These are phyloP conservation scores for Cromileptes altivelis DNA, from an alignment of 2,113 vertebrate species.

Conservation along the genomic window DNA sequence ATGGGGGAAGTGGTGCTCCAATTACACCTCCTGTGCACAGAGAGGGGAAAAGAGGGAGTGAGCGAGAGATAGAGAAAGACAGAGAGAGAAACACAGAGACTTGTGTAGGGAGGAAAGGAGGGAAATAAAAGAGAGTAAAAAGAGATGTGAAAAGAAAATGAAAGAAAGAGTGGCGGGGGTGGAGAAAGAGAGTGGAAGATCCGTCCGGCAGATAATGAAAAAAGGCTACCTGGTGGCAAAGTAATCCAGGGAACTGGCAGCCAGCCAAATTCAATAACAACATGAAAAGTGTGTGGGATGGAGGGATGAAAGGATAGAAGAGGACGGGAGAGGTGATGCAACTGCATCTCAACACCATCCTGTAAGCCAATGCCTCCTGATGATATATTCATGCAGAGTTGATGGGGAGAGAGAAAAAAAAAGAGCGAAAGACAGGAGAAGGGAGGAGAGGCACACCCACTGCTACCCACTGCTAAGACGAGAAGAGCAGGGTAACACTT, in stretches of 20 bases:
- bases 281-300: constrained; percentile 76
- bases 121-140: constrained; percentile 38
- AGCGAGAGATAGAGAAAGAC: constrained; percentile 35
- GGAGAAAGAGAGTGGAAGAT: constrained; percentile 71
- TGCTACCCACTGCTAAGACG: neutral
- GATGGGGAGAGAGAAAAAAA: constrained; percentile 38
- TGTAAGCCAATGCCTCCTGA: constrained; percentile 71
- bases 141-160: constrained; percentile 63
- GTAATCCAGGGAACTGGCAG: constrained; percentile 81
- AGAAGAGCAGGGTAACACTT: neutral
- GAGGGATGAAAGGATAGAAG: constrained; percentile 74
- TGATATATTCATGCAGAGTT: constrained; percentile 75
- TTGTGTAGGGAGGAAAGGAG: constrained; percentile 31
- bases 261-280: constrained; percentile 80
- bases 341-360: constrained; percentile 81
- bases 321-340: constrained; percentile 78
- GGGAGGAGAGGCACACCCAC: constrained; percentile 21
- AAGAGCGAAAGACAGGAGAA: neutral
- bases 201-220: constrained; percentile 76
- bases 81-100: constrained; percentile 28
- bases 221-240: constrained; percentile 77
- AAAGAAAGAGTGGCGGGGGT: constrained; percentile 58
- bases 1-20: constrained; percentile 76
- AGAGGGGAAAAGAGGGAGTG: constrained; percentile 39
- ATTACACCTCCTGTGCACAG: constrained; percentile 75